phyloP scores from a whole-genome alignment of 1,140 invertebrate species.

The Monochamus saltuarius region DNA sequence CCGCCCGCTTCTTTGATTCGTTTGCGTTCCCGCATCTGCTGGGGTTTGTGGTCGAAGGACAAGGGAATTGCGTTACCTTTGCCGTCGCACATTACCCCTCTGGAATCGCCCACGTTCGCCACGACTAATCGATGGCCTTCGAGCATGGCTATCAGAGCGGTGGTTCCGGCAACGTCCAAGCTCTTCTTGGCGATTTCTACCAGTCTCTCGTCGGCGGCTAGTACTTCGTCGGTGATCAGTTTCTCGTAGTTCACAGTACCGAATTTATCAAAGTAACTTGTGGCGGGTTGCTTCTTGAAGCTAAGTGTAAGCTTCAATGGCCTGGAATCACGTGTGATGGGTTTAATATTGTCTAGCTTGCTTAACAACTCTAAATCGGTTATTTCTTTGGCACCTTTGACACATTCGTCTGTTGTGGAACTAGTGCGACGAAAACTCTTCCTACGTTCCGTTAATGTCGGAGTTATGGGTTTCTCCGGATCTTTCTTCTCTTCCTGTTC shows the following conservation, averaged over 20 bases:
- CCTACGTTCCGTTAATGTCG: conserved; percentile 55
- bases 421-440: conserved; percentile 69
- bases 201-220: conserved; percentile 76
- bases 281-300: conserved; percentile 42
- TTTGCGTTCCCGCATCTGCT: conserved; percentile 82
- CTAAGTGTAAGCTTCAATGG: conserved; percentile 33
- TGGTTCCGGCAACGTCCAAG: conserved; percentile 90
- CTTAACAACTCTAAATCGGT: conserved; percentile 68
- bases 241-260: conserved; percentile 76
- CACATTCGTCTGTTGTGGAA: conserved; percentile 59
- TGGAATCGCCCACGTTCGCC: conserved; percentile 94
- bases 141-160: conserved; percentile 84
- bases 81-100: conserved; percentile 91
- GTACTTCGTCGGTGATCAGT: conserved; percentile 81
- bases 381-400: conserved; percentile 58
- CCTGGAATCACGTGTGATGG: conserved; percentile 64
- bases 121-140: conserved; percentile 82
- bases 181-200: conserved; percentile 78
- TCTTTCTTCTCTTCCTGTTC: conserved; percentile 54
- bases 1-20: conserved; percentile 90
- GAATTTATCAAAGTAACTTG: conserved; percentile 59
- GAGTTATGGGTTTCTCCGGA: conserved; percentile 46
- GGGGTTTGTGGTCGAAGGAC: conserved; percentile 95
- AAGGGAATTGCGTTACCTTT: conserved; percentile 87
- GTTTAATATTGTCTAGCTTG: conserved; percentile 63